A percentile compares a stretch with the other conserved stretches of the same genome.
Evolutionary conservation across 2,797 vertebrate species (phyloP).

Genomic region (Hoplostethus atlanticus): DNA sequence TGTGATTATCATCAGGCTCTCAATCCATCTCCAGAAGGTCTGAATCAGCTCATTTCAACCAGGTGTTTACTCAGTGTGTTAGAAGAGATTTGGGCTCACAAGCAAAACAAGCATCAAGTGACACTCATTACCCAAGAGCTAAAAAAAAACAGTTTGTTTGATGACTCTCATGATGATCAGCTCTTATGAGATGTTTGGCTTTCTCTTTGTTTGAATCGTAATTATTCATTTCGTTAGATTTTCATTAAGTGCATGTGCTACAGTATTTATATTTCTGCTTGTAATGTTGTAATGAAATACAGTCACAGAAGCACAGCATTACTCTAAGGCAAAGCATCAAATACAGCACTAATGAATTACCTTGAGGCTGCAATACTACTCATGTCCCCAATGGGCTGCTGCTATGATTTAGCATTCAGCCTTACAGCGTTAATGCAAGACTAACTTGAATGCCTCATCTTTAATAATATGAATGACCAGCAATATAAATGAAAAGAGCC

Average conservation of each 20-base stretch:
- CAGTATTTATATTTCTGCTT: constrained; percentile 55
- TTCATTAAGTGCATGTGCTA: constrained; percentile 55
- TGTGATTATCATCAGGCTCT: constrained; percentile 75
- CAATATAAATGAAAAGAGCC: constrained; percentile 42
- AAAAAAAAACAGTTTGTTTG: constrained; percentile 21
- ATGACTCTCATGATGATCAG: constrained; percentile 28
- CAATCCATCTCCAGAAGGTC: constrained; percentile 71
- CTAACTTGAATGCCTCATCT: constrained; percentile 56
- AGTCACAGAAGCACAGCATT: constrained; percentile 35
- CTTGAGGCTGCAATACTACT: constrained; percentile 51
- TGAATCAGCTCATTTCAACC: constrained; percentile 70
- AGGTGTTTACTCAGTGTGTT: constrained; percentile 56
- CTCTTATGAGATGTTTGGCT: constrained; percentile 40
- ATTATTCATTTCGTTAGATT: constrained; percentile 64
- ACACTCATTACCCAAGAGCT: constrained; percentile 17
- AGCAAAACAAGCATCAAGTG: constrained; percentile 25
- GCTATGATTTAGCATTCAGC: constrained; percentile 62
- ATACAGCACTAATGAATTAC: constrained; percentile 69
- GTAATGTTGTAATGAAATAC: constrained; percentile 37
- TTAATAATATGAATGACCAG: constrained; percentile 48
- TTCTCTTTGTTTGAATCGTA: constrained; percentile 51
- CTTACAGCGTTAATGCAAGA: constrained; percentile 38
- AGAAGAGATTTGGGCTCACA: constrained; percentile 9
- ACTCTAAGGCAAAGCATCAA: constrained; percentile 56
- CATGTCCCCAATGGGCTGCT: constrained; percentile 46